A percentile compares a stretch with the other conserved stretches of the same genome.
Evolutionary conservation across 2,113 vertebrate genomes (phyloP).

Genomic region (Chauna torquata): DNA sequence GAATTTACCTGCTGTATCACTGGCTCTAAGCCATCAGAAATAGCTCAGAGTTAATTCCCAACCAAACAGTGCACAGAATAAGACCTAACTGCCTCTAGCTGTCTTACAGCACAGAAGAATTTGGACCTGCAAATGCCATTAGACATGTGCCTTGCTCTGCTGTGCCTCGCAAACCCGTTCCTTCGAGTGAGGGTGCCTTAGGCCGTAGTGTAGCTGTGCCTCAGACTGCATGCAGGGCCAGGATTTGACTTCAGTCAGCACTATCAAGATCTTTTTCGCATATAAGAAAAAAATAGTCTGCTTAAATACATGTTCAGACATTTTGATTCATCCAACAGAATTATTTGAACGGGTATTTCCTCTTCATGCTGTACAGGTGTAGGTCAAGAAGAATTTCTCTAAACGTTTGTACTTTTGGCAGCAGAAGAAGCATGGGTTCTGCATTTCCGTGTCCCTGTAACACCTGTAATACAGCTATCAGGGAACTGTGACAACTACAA

Average conservation of each 20-base stretch:
- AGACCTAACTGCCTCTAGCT: neutral
- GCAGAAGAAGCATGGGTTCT: neutral
- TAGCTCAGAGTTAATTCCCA: neutral
- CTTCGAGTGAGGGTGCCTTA: neutral
- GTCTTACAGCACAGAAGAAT: neutral
- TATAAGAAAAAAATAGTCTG: neutral
- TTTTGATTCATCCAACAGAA: neutral
- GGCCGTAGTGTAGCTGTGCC: neutral
- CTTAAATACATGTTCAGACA: neutral
- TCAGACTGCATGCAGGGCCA: neutral
- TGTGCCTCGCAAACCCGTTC: neutral
- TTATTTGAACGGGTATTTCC: neutral
- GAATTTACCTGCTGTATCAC: neutral
- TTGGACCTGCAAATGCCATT: neutral
- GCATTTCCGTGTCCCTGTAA: neutral
- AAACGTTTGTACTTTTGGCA: neutral
- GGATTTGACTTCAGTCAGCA: neutral
- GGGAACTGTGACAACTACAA: neutral
- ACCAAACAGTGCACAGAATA: neutral
- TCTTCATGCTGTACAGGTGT: neutral
- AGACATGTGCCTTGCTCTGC: neutral
- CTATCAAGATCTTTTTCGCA: neutral
- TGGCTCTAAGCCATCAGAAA: neutral
- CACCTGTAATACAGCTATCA: neutral
- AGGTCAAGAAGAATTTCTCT: neutral